Evolutionary conservation across 2,797 vertebrate genomes (phyloP), one percentile per base, ranked within the genome.

Genomic region (Pantherophis vulpinus): DNA sequence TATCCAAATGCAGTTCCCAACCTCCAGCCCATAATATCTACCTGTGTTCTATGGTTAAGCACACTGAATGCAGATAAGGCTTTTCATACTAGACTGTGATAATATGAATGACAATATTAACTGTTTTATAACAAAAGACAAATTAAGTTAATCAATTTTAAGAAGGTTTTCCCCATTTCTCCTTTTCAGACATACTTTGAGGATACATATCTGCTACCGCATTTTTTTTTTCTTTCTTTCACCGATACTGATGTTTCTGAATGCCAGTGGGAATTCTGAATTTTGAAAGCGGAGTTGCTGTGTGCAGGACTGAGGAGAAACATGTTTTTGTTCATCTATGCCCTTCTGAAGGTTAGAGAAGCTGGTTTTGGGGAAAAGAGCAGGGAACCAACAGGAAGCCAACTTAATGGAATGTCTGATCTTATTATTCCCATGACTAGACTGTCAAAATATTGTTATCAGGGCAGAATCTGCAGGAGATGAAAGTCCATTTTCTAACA

Each of bases 1-100:
- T 95, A 93, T 87, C 70, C 93, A 95, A 91, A 88, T 91, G 54
- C 47, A 89, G 66, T 94, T 89, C 23, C 90, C 63, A 83, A 16
- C 13, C 4, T 12, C 11, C 23, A 37, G 2, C 27, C 88, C 23
- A 25, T 89, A 0, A 74, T 87, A 90, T 25, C 37, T 54, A 61
- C 25, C 55, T 92, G 86, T 91, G 93, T 86, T 54, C 86, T 47
- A 0, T 0, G 70, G 11, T 92, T 90, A 91, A 88, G 23, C 9
- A 70, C 2, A 86, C 61, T 88, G 59, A 89, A 92, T 51, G 93
- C 32, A 94, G 32, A 14, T 0, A 32, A 9, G 1, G 9, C 42
- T 55, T 91, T 86, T 58, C 27, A 9, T 89, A 51, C 56, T 91
- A 94, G 2, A 3, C 92, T 91, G 88, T n/a, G 60, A 93, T 10